Conservation (phyloP, 2,888 invertebrate species). For the Epistrophella euchroma region DNA sequence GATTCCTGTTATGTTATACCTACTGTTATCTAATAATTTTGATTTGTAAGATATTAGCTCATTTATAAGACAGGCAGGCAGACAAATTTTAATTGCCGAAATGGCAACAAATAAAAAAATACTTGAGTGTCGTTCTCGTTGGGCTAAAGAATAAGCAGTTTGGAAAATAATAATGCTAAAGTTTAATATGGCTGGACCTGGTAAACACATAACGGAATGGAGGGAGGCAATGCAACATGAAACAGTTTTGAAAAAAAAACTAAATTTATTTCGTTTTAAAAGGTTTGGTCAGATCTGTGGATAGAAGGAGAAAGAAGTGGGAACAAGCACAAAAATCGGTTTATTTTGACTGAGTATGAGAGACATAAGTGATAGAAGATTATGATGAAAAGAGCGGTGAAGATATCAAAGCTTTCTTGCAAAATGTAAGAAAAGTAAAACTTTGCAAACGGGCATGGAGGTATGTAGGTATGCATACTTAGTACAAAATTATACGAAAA, state of each 20-base stretch:
- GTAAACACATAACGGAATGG: constrained; percentile 32
- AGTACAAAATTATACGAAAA: no score
- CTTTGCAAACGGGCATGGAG: no score
- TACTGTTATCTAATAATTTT: no score
- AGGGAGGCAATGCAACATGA: no score
- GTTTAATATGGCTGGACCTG: constrained; percentile 32
- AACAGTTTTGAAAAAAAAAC: no score
- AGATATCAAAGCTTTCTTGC: neutral
- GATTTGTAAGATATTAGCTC: neutral
- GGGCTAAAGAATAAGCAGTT: neutral
- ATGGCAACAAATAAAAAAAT: constrained; percentile 21
- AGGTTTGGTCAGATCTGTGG: constrained; percentile 51
- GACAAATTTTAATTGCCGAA: constrained; percentile 31
- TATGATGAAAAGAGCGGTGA: neutral
- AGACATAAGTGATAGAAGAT: constrained; percentile 13
- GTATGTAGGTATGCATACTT: no score
- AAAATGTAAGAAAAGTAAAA: no score
- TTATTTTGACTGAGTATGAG: constrained; percentile 13
- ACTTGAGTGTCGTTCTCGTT: constrained; percentile 17
- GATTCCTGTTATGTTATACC: no score
- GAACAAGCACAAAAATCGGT: neutral
- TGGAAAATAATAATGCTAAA: constrained; percentile 26
- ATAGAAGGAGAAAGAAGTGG: constrained; percentile 43
- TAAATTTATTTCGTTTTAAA: constrained; percentile 5
- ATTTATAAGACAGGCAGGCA: neutral